phyloP scores from a whole-genome alignment of 2,797 vertebrate species.

The Diplodus sargus region DNA sequence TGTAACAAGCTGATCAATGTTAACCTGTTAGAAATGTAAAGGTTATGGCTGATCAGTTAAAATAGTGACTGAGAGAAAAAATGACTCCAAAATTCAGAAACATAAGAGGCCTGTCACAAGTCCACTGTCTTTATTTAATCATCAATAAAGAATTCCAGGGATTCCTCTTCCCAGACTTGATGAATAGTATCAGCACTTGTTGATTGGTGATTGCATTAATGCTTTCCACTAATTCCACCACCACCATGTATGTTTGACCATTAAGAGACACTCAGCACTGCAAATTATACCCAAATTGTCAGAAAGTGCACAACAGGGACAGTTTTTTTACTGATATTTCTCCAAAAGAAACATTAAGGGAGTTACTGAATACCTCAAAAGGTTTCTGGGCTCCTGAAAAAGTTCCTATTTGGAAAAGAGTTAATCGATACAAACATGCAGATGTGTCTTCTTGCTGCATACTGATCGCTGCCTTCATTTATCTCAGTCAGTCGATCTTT shows the following conservation, averaged over 20 bases:
- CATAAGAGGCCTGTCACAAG: no score
- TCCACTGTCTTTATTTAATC: no score
- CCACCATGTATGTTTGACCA: background rate
- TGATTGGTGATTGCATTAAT: background rate
- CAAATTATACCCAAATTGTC: background rate
- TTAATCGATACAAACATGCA: background rate
- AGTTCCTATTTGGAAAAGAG: background rate
- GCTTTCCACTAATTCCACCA: background rate
- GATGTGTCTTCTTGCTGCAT: slow-evolving; percentile 18
- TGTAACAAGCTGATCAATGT: no score
- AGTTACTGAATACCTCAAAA: background rate
- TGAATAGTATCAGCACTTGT: no score
- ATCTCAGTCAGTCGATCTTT: background rate
- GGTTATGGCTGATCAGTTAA: no score
- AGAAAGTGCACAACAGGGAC: background rate
- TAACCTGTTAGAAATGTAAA: no score
- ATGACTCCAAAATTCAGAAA: no score
- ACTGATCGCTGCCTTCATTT: background rate
- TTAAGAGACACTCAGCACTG: background rate
- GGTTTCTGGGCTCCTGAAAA: background rate
- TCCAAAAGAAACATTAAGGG: background rate
- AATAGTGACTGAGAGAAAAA: no score
- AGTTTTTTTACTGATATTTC: fast-evolving
- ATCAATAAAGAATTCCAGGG: no score
- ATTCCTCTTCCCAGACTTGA: no score